phyloP scores from a whole-genome alignment of 2,797 vertebrate species.

The Botia almorhae region DNA sequence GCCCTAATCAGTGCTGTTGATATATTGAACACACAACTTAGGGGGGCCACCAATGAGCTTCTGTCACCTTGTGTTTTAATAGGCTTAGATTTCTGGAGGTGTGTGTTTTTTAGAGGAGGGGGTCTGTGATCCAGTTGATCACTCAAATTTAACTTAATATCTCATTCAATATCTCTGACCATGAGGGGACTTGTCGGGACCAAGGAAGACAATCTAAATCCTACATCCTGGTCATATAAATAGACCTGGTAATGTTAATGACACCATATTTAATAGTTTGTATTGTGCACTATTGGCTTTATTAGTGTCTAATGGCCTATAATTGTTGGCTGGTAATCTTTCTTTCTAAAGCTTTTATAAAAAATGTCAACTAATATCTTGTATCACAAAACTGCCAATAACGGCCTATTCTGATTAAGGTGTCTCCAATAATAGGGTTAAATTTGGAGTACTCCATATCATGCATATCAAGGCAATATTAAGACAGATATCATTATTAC shows the following conservation, averaged over 20 bases:
- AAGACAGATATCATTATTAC: not conserved
- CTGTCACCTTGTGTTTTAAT: slow-evolving; percentile 49
- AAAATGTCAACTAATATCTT: not conserved
- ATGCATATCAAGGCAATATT: not conserved
- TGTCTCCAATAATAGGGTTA: not conserved
- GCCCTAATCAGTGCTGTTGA: slow-evolving; percentile 60
- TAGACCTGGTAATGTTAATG: not conserved
- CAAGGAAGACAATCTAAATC: not conserved
- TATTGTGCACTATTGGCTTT: not conserved
- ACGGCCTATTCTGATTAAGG: not conserved
- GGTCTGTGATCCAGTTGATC: slow-evolving; percentile 51
- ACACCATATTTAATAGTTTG: not conserved
- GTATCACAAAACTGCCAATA: not conserved
- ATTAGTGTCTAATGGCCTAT: not conserved
- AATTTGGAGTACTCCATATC: not conserved
- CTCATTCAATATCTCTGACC: slow-evolving; percentile 37
- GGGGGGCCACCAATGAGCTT: not conserved
- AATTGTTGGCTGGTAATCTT: not conserved
- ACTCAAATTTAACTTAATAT: slow-evolving; percentile 36
- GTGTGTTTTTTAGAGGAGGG: slow-evolving; percentile 26
- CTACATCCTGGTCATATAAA: not conserved
- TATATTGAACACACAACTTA: slow-evolving; percentile 13
- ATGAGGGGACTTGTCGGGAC: not conserved
- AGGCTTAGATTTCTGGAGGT: slow-evolving; percentile 61
- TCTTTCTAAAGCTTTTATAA: not conserved